These are phyloP conservation scores for Apus apus DNA, from an alignment of 2,113 vertebrate genomes.

Conservation along the genomic window DNA sequence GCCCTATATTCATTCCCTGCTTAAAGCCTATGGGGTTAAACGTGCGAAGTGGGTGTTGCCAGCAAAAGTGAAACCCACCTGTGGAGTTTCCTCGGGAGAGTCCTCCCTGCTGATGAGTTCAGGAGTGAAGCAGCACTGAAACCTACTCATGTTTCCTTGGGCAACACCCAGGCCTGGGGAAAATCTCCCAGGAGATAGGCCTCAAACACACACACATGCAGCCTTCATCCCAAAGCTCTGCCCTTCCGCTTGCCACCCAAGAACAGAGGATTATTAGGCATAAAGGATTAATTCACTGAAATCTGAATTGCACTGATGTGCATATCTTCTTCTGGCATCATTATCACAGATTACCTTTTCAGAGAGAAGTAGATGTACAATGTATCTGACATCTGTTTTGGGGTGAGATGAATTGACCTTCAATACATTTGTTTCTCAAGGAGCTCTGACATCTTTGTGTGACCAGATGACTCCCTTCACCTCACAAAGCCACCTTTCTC, in stretches of 20 bases:
- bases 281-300: background rate
- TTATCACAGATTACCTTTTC: background rate
- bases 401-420: background rate
- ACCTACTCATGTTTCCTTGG: slow-evolving; percentile 29
- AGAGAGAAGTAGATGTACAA: background rate
- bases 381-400: background rate
- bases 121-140: slow-evolving; percentile 27
- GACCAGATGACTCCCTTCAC: background rate
- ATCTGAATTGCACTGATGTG: background rate
- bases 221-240: slow-evolving; percentile 13
- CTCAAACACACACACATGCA: slow-evolving; percentile 15
- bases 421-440: background rate
- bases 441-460: background rate
- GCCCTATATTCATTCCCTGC: background rate
- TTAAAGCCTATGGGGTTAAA: background rate
- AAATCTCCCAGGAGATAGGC: slow-evolving; percentile 40
- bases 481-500: background rate
- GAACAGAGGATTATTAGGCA: background rate
- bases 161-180: slow-evolving; percentile 49
- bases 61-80: slow-evolving; percentile 29
- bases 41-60: rapidly evolving
- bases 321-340: background rate
- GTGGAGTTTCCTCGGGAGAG: background rate
- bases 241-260: background rate
- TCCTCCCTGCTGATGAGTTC: background rate